Percentiles rank a stretch among this genome's conserved stretches.
phyloP scores from a whole-genome alignment of 2,888 invertebrate genomes.

The Neelides folsomi region DNA sequence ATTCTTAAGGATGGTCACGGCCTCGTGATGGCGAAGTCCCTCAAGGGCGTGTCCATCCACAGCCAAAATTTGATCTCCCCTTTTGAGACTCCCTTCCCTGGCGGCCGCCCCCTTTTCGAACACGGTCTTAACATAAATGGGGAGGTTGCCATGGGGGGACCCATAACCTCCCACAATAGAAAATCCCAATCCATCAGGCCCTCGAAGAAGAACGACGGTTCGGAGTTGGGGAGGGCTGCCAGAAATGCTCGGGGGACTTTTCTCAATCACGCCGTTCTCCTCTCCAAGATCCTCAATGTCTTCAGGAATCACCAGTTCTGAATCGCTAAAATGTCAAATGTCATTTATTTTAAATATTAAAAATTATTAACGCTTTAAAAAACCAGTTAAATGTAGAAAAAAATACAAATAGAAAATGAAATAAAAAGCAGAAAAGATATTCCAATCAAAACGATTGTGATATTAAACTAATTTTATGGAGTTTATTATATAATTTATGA shows the following conservation, averaged over 20 bases:
- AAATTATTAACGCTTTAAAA: background rate
- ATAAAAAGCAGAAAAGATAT: too few species aligned
- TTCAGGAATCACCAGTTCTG: conserved; percentile 11
- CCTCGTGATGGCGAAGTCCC: conserved; percentile 39
- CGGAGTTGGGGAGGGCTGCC: conserved; percentile 21
- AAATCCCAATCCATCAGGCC: conserved; percentile 45
- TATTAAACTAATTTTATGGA: too few species aligned
- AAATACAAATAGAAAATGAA: background rate
- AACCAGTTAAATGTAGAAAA: background rate
- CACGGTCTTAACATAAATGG: conserved; percentile 43
- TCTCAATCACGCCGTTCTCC: conserved; percentile 2
- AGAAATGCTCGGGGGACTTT: conserved; percentile 13
- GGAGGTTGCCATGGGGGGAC: conserved; percentile 44
- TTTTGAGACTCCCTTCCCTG: conserved; percentile 36
- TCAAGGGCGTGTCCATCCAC: conserved; percentile 39
- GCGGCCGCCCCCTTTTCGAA: conserved; percentile 39
- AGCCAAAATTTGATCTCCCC: conserved; percentile 40
- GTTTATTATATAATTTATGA: too few species aligned
- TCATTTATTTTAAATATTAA: too few species aligned
- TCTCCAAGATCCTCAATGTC: conserved; percentile 18
- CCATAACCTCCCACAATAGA: conserved; percentile 39
- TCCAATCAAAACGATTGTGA: too few species aligned
- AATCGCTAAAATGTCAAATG: too few species aligned
- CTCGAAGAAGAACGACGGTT: conserved; percentile 40
- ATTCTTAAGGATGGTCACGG: conserved; percentile 40